These are phyloP conservation scores for Pristiophorus japonicus DNA, from an alignment of 2,113 vertebrate species.

Conservation along the genomic window DNA sequence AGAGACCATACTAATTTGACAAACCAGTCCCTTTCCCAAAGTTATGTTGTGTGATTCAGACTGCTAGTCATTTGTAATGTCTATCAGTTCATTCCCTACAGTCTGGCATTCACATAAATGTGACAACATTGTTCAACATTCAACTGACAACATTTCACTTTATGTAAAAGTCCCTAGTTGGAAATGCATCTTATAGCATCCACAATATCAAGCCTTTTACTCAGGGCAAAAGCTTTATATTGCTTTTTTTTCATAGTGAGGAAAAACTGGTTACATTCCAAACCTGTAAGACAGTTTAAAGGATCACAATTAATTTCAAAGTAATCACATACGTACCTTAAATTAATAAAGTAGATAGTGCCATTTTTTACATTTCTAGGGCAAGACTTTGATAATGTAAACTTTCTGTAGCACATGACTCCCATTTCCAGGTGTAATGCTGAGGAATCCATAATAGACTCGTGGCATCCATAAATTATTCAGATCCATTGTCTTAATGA, in stretches of 20 bases:
- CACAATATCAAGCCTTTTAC: neutral
- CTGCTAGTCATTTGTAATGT: neutral
- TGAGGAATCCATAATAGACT: neutral
- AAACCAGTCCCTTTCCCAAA: neutral
- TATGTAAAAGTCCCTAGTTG: neutral
- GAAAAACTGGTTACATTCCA: neutral
- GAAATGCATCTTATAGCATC: neutral
- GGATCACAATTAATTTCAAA: neutral
- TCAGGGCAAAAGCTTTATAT: neutral
- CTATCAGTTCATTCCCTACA: neutral
- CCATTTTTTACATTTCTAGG: neutral
- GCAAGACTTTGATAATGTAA: neutral
- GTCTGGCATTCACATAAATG: neutral
- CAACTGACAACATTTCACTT: no score
- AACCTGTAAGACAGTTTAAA: neutral
- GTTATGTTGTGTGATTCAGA: neutral
- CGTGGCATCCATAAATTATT: neutral
- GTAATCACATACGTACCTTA: neutral
- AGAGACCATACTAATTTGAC: neutral
- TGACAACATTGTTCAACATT: neutral
- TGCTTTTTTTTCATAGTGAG: neutral
- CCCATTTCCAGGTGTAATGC: neutral
- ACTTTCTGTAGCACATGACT: neutral
- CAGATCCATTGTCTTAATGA: neutral
- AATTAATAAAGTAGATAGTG: neutral